phyloP scores from a whole-genome alignment of 2,797 vertebrate species.

The Microctenopoma stevenorrisi region DNA sequence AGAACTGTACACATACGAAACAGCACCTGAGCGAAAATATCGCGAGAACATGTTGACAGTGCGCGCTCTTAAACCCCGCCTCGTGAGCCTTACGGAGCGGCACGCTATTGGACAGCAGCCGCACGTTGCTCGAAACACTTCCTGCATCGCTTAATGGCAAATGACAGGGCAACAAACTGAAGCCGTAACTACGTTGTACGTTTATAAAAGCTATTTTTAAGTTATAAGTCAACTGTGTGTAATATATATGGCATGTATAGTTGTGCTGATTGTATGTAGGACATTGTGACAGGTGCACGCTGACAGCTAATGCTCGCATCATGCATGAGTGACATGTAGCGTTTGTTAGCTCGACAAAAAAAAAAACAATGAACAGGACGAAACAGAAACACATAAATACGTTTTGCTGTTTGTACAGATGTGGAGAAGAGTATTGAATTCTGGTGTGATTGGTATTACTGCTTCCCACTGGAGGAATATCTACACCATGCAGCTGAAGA shows the following conservation, averaged over 20 bases:
- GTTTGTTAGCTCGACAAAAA: slow-evolving; percentile 7
- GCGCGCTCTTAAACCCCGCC: background rate
- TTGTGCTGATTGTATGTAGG: background rate
- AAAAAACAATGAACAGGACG: rapidly evolving
- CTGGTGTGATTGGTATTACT: slow-evolving; percentile 45
- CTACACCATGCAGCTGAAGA: slow-evolving; percentile 89
- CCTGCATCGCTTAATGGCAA: background rate
- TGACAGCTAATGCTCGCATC: background rate
- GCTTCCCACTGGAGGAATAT: slow-evolving; percentile 73
- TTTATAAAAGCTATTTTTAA: background rate
- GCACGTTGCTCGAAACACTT: slow-evolving; percentile 38
- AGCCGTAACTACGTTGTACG: background rate
- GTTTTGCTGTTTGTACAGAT: slow-evolving; percentile 63
- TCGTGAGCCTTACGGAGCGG: background rate
- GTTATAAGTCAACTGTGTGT: background rate
- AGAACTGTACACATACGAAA: slow-evolving; percentile 1
- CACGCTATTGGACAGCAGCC: slow-evolving; percentile 44
- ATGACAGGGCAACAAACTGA: background rate
- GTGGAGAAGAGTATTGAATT: slow-evolving; percentile 75
- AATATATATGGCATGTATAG: background rate
- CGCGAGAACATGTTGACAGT: slow-evolving; percentile 50
- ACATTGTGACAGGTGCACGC: background rate
- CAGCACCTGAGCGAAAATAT: background rate
- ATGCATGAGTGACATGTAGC: background rate
- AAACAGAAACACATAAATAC: background rate